Percentiles rank a stretch among this genome's conserved stretches.
phyloP scores from a whole-genome alignment of 2,888 invertebrate genomes.

The Drosophila limbata region DNA sequence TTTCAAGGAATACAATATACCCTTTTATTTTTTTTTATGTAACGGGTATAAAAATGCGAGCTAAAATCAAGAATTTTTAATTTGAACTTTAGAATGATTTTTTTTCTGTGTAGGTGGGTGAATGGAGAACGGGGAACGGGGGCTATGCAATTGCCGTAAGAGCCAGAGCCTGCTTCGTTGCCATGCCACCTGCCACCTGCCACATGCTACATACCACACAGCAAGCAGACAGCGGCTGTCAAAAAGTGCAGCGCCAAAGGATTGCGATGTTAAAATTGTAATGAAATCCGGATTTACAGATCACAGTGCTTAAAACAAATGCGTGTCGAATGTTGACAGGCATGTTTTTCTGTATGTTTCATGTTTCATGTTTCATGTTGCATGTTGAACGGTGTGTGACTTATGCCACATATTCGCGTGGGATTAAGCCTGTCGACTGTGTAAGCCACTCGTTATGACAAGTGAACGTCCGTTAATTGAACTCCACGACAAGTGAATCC shows the following conservation, averaged over 20 bases:
- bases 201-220: conserved; percentile 9
- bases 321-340: conserved; percentile 40
- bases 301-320: conserved; percentile 46
- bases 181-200: conserved; percentile 4
- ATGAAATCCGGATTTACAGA: conserved; percentile 67
- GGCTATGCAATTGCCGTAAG: conserved; percentile 4
- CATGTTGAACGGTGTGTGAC: conserved; percentile 19
- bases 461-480: conserved; percentile 34
- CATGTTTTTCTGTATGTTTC: conserved; percentile 1
- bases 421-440: conserved; percentile 43
- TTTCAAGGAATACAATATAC: no score
- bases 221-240: conserved; percentile 47
- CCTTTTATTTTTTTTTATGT: no score
- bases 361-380: conserved; percentile 9
- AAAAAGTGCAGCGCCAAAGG: conserved; percentile 39
- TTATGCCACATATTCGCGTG: conserved; percentile 13
- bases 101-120: background rate
- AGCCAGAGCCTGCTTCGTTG: conserved; percentile 5
- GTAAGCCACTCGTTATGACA: conserved; percentile 23
- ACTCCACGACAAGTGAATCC: conserved; percentile 5
- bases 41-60: no score
- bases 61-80: no score
- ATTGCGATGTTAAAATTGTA: conserved; percentile 56
- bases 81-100: background rate
- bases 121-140: background rate